These are phyloP conservation scores for Charadrius vociferus DNA, from an alignment of 2,113 vertebrate species.

Conservation along the genomic window DNA sequence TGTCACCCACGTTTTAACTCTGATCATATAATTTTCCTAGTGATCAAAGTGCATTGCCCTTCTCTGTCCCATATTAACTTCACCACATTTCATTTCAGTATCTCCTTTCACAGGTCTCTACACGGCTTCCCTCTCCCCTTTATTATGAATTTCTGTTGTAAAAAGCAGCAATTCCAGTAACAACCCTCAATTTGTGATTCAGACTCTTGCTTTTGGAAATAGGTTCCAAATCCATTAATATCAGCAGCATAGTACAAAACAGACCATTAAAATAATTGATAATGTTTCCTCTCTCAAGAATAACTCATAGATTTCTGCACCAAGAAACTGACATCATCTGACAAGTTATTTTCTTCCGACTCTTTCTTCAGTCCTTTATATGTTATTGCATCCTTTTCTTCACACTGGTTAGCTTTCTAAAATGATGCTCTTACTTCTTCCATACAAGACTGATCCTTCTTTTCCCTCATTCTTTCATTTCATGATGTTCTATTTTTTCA, in stretches of 20 bases:
- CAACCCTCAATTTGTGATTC: slow-evolving; percentile 26
- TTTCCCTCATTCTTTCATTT: background rate
- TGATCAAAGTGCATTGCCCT: background rate
- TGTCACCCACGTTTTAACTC: background rate
- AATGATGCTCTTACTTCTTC: background rate
- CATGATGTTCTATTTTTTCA: background rate
- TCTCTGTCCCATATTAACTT: background rate
- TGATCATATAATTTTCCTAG: background rate
- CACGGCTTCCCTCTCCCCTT: background rate
- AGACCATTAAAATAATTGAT: slow-evolving; percentile 30
- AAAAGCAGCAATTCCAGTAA: slow-evolving; percentile 37
- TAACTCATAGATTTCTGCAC: background rate
- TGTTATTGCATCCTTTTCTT: background rate
- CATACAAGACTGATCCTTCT: background rate
- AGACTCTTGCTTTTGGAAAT: slow-evolving; percentile 27
- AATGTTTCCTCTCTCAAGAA: background rate
- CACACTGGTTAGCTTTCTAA: background rate
- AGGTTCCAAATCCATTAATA: slow-evolving; percentile 25
- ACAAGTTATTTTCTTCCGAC: background rate
- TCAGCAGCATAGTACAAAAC: background rate
- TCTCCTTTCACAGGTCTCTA: slow-evolving; percentile 13
- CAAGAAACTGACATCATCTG: background rate
- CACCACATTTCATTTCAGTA: background rate
- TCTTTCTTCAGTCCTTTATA: background rate
- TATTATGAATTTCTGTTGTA: background rate